Conservation (phyloP, 2,888 invertebrate genomes). For the Mythimna vitellina region DNA sequence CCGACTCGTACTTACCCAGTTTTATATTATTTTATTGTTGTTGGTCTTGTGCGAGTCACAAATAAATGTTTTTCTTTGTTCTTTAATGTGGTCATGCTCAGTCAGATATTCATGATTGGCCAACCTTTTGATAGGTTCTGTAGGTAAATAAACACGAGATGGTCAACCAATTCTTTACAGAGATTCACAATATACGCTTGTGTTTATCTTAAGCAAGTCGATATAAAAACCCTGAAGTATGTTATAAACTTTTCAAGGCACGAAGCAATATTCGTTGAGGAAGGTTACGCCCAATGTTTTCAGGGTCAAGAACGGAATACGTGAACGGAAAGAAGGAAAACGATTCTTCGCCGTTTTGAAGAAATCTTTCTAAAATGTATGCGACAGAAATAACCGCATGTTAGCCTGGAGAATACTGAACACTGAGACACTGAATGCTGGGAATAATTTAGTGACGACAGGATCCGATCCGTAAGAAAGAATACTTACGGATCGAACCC, state of each 20-base stretch:
- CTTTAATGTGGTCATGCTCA: too few species aligned
- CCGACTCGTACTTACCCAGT: too few species aligned
- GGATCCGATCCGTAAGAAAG: background rate
- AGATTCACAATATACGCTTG: conserved; percentile 14
- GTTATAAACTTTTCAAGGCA: conserved; percentile 44
- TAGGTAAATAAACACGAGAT: background rate
- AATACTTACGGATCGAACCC: too few species aligned
- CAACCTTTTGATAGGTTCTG: background rate
- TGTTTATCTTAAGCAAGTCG: conserved; percentile 27
- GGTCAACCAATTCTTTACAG: conserved; percentile 3
- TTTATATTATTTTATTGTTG: too few species aligned
- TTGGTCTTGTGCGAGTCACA: too few species aligned
- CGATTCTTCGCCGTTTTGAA: conserved; percentile 34
- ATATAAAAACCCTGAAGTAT: conserved; percentile 31
- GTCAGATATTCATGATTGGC: background rate
- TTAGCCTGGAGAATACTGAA: conserved; percentile 20
- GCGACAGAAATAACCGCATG: conserved; percentile 33
- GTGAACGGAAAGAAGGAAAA: conserved; percentile 49
- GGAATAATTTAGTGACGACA: conserved; percentile 28
- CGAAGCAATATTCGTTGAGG: conserved; percentile 57
- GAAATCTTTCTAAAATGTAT: conserved; percentile 44
- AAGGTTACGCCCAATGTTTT: conserved; percentile 58
- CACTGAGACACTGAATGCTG: conserved; percentile 17
- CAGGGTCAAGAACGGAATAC: conserved; percentile 54
- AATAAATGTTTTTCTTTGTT: too few species aligned